Conservation (phyloP, 35 echinoderm and acorn worm genomes). For the Chiridota heheva region DNA sequence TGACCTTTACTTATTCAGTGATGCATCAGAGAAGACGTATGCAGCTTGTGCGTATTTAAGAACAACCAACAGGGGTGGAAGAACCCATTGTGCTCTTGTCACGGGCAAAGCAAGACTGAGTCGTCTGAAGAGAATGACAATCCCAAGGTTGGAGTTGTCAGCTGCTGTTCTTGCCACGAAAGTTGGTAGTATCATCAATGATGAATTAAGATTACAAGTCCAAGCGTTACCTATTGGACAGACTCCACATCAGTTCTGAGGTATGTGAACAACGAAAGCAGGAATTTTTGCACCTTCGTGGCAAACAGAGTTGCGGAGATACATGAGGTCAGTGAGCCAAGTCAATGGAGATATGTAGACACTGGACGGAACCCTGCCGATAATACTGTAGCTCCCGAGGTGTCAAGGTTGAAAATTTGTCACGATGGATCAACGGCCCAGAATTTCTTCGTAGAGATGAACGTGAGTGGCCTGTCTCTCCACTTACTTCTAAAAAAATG, state of each 20-base stretch:
- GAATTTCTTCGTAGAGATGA: conserved; percentile 14
- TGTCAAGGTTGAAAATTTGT: not conserved
- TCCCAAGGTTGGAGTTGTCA: conserved; percentile 33
- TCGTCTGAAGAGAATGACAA: conserved; percentile 11
- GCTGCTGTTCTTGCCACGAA: conserved; percentile 3
- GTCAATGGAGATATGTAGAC: conserved; percentile 19
- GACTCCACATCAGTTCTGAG: conserved; percentile 19
- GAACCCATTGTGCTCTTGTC: not conserved
- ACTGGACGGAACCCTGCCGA: conserved; percentile 19
- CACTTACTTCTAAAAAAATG: not conserved
- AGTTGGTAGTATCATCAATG: not conserved
- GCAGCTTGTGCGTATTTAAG: not conserved
- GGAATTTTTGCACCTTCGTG: conserved; percentile 32
- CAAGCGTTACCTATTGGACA: conserved; percentile 6
- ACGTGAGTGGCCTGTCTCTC: not conserved
- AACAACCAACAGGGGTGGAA: not conserved
- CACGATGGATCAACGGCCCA: conserved; percentile 41
- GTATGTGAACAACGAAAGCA: not conserved
- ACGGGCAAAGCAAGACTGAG: conserved; percentile 6
- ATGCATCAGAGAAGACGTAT: conserved; percentile 16
- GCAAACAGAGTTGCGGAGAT: conserved; percentile 25
- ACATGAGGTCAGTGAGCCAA: not conserved
- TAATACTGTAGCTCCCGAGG: conserved; percentile 18
- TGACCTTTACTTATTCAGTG: conserved; percentile 35
- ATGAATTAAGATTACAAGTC: not conserved